These are phyloP conservation scores for Diglossa brunneiventris DNA, from an alignment of 2,113 vertebrate genomes.

Conservation along the genomic window DNA sequence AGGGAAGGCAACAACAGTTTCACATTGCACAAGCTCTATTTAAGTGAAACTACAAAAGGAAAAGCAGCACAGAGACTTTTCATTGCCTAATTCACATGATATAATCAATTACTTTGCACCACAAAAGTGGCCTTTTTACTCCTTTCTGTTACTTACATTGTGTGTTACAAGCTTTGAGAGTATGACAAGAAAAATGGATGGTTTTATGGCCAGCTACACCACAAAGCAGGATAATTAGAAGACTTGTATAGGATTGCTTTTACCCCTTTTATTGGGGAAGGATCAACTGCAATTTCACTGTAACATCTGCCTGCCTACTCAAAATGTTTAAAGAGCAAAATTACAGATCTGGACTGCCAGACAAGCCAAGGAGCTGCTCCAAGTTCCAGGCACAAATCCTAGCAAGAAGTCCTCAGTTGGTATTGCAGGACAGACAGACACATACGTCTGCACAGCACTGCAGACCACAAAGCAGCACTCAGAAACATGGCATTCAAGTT, in stretches of 20 bases:
- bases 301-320: background rate
- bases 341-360: background rate
- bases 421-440: background rate
- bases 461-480: background rate
- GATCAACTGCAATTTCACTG: background rate
- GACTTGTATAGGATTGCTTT: background rate
- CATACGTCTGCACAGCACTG: background rate
- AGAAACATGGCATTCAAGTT: background rate
- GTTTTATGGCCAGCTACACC: background rate
- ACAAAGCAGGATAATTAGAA: background rate
- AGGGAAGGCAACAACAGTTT: background rate
- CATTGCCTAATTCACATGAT: slow-evolving; percentile 25
- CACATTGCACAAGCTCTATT: background rate
- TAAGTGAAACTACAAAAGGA: background rate
- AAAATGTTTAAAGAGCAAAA: background rate
- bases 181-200: background rate
- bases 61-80: background rate
- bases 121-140: slow-evolving; percentile 14
- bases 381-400: background rate
- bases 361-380: background rate
- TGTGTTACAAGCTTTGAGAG: slow-evolving; percentile 20
- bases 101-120: slow-evolving; percentile 9
- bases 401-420: background rate
- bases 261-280: background rate
- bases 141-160: background rate